phyloP scores from a whole-genome alignment of 1,140 invertebrate genomes.

The Pseudomyrmex pallidus region DNA sequence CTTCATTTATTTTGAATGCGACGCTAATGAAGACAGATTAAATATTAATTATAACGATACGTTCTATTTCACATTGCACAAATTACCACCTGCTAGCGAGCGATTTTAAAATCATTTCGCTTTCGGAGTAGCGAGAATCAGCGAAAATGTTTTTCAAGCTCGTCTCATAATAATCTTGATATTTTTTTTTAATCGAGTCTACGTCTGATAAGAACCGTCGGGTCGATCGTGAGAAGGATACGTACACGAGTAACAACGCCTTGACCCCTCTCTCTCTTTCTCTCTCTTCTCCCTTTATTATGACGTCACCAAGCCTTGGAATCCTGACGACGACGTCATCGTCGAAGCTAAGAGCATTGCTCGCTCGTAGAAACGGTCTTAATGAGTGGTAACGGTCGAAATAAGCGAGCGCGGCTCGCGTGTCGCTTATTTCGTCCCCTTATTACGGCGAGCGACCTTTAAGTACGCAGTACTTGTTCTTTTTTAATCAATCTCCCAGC shows the following conservation, averaged over 20 bases:
- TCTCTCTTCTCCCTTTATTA: constrained; percentile 25
- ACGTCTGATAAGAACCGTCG: constrained; percentile 3
- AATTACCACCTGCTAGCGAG: too few relatives aligned
- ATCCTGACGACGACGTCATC: constrained; percentile 61
- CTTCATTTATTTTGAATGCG: background rate
- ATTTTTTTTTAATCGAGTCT: background rate
- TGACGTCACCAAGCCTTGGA: constrained; percentile 62
- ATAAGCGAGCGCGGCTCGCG: constrained; percentile 57
- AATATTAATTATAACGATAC: too few relatives aligned
- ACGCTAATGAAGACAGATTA: background rate
- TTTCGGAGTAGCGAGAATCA: too few relatives aligned
- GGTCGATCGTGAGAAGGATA: constrained; percentile 17
- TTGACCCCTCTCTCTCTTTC: constrained; percentile 68
- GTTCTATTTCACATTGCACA: too few relatives aligned
- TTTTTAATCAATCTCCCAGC: constrained; percentile 18
- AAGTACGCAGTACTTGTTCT: constrained; percentile 48
- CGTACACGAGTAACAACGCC: constrained; percentile 53
- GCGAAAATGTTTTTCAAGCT: background rate
- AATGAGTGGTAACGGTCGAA: constrained; percentile 31
- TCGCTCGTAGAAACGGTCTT: constrained; percentile 60
- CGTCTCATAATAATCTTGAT: background rate
- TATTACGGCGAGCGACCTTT: constrained; percentile 50
- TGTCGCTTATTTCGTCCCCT: constrained; percentile 54
- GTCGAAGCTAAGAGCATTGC: constrained; percentile 54
- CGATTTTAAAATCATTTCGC: too few relatives aligned